Conservation (phyloP, 2,113 vertebrate genomes). For the Vicugna pacos region DNA sequence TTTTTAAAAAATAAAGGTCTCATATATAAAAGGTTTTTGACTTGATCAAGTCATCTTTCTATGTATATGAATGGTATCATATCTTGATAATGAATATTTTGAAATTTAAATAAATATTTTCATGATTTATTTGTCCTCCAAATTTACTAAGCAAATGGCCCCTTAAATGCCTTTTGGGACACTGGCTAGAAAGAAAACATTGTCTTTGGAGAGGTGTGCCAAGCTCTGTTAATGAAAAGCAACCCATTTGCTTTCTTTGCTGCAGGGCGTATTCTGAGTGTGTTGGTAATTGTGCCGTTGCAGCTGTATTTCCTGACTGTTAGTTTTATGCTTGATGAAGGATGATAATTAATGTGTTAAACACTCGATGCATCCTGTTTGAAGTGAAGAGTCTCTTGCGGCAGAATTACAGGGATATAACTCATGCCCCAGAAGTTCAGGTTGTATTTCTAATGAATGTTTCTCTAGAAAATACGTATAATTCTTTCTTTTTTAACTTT, state of each 20-base stretch:
- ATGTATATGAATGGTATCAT: background rate
- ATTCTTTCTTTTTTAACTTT: constrained; percentile 33
- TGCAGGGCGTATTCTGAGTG: constrained; percentile 82
- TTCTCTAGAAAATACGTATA: constrained; percentile 35
- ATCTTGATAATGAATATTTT: constrained; percentile 64
- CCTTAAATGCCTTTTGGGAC: constrained; percentile 74
- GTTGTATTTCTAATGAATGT: constrained; percentile 49
- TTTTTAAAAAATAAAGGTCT: background rate
- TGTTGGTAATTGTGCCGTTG: constrained; percentile 83
- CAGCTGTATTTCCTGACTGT: constrained; percentile 87
- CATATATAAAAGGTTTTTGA: constrained; percentile 34
- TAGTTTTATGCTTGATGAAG: constrained; percentile 85
- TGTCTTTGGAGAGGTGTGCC: constrained; percentile 84
- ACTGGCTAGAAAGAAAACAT: constrained; percentile 84
- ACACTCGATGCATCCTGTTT: constrained; percentile 68
- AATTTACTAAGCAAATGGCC: constrained; percentile 79
- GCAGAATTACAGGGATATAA: constrained; percentile 51
- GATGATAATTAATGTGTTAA: constrained; percentile 86
- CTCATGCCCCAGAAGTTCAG: constrained; percentile 10
- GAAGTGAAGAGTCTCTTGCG: constrained; percentile 59
- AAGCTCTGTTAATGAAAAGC: constrained; percentile 86
- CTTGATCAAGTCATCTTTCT: constrained; percentile 27
- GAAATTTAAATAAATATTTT: constrained; percentile 67
- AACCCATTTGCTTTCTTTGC: constrained; percentile 86
- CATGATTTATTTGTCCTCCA: constrained; percentile 73